A percentile compares a stretch with the other conserved stretches of the same genome.
phyloP scores from a whole-genome alignment of 2,113 vertebrate species.

The human region GRCh38 chr4:100116001-100116500 shows the following conservation, averaged over 20 bases:
- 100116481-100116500: background rate
- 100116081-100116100: background rate
- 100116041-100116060: background rate
- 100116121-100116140: accelerated
- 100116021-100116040: background rate
- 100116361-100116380: background rate
- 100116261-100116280: background rate
- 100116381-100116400: background rate
- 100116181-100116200: background rate
- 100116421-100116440: background rate
- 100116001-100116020: background rate
- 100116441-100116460: background rate
- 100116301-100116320: background rate
- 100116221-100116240: background rate
- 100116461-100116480: background rate
- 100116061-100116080: background rate
- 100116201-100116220: background rate
- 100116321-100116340: background rate
- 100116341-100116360: background rate
- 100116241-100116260: background rate
- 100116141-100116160: background rate
- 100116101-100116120: background rate
- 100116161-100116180: background rate
- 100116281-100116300: background rate
- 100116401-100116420: background rate